Base-by-base conservation (phyloP, 2,888 invertebrate genomes). In the Aporophyla nigra region DNA sequence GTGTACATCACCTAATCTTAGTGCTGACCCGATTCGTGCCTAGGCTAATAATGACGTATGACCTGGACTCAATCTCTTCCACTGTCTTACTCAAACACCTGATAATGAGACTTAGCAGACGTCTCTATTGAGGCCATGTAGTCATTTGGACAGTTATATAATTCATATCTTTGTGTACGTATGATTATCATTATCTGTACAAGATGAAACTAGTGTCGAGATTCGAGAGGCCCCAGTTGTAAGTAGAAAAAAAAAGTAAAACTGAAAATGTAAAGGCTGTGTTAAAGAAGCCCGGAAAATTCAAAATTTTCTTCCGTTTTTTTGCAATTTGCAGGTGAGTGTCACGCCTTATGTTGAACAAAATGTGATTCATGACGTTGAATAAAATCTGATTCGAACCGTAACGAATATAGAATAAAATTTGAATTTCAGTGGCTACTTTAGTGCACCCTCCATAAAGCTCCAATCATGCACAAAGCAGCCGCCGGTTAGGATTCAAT, bases 41-140 rank as follows among this genome's bases (percentile, higher is more conserved):
- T 94, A 92, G 94, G 91, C 93, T 93, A 93, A 93, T 93, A 93
- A 93, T 94, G 94, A 95, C 94, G 95, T 95, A 93, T 92, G 92
- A 92, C 93, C 95, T 95, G 94, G 91, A 92, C 94, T 93, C 89
- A 90, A 92, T 93, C 92, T 93, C 90, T 89, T 90, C 88, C 87
- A 87, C 84, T 87, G 89, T 88, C 90, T 91, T 90, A 85, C 82
- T 92, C 91, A 94, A 94, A 95, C 94, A 95, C 78, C 82, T 91
- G 95, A 95, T 95, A 95, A 93, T 71, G 90, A 93, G 93, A 93
- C 94, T 94, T 94, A 93, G 88, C 86, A 86, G 78, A 78, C 86
- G 83, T 83, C 78, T 80, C 84, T 89, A 91, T 91, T 89, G 87
- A 91, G 91, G 92, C 83, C 90, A 90, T 88, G 82, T 80, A 80